Evolutionary conservation across 2,888 invertebrate species (phyloP), one percentile per base, ranked within the genome.

Genomic region (Pachymerium ferrugineum): DNA sequence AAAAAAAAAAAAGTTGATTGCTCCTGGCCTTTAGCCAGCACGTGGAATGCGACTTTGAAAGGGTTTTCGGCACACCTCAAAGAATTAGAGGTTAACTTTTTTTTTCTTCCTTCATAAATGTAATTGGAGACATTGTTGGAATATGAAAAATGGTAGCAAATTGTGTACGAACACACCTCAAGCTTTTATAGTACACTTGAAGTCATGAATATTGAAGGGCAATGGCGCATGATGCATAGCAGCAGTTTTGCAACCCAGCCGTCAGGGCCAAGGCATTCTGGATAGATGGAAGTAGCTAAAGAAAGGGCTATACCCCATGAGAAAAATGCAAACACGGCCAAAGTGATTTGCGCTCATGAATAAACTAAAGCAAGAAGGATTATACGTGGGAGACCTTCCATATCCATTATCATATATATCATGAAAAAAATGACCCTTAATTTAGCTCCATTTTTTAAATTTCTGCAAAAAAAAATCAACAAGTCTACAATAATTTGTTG

Each of bases 351-450:
- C 62, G 62, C 25, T 25, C 62, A 62, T 62, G 62, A 62, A 62
- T 62, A 62, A 62, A 62, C 25, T 47, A 62, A 62, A 62, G 25
- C 62, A 62, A 62, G 62, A 62, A 62, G 62, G 62, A 62, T 62
- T 62, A 62, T 22, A 22, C 62, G 5, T 62, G 25, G 25, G 62
- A 28, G 62, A 62, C 62, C 28, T 62, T 28, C 62, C 25, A 8
- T 28, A 62, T 62, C 62, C 62, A 62, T 62, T 62, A 28, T 62
- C 62, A 25, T 62, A 62, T n/a, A n/a, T 1, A 16, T n/a, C 16
- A 38, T 38, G 3, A 38, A 38, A 38, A 38, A 38, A 38, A 38
- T 3, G 5, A 38, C 5, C 12, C n/a, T 38, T 16, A 16, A 38
- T 38, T 38, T 16, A 38, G 16, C 14, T 38, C 14, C 16, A 38